phyloP scores from a whole-genome alignment of 1,140 invertebrate genomes.

The Bombyx mandarina region DNA sequence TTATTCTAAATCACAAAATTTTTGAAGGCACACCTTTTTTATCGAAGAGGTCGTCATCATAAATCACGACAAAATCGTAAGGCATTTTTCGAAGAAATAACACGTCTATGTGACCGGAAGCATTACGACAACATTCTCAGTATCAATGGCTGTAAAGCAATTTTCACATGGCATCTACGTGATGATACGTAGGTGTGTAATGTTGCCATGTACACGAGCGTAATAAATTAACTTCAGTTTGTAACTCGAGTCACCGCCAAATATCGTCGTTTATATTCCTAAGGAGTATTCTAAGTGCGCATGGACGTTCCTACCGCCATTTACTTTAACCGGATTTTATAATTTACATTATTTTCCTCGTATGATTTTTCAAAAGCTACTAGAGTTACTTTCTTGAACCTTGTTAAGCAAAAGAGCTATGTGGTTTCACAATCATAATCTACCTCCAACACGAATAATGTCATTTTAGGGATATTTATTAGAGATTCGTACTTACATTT shows the following conservation, averaged over 20 bases:
- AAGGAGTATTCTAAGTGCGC: slow-evolving; percentile 25
- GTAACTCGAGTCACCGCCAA: slow-evolving; percentile 47
- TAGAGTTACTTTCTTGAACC: too few relatives aligned
- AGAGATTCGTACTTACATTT: too few relatives aligned
- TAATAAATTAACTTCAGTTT: slow-evolving; percentile 50
- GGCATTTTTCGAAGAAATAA: slow-evolving; percentile 27
- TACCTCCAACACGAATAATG: too few relatives aligned
- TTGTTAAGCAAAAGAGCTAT: too few relatives aligned
- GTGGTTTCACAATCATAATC: too few relatives aligned
- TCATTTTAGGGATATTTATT: too few relatives aligned
- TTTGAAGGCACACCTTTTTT: too few relatives aligned
- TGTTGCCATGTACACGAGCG: slow-evolving; percentile 25
- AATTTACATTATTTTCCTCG: too few relatives aligned
- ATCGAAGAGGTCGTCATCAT: too few relatives aligned
- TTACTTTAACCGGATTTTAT: slow-evolving; percentile 18
- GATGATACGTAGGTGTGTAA: slow-evolving; percentile 28
- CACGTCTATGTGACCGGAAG: slow-evolving; percentile 48
- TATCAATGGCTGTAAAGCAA: slow-evolving; percentile 48
- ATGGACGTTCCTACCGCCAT: slow-evolving; percentile 37
- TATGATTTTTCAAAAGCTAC: too few relatives aligned
- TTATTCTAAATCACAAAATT: too few relatives aligned
- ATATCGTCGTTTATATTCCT: slow-evolving; percentile 59
- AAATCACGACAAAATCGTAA: too few relatives aligned
- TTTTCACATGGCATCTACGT: slow-evolving; percentile 57
- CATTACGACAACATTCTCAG: slow-evolving; percentile 48